A percentile compares a stretch with the other conserved stretches of the same genome.
Evolutionary conservation across 2,888 invertebrate genomes (phyloP).

Genomic region (Acholoe squamosa): DNA sequence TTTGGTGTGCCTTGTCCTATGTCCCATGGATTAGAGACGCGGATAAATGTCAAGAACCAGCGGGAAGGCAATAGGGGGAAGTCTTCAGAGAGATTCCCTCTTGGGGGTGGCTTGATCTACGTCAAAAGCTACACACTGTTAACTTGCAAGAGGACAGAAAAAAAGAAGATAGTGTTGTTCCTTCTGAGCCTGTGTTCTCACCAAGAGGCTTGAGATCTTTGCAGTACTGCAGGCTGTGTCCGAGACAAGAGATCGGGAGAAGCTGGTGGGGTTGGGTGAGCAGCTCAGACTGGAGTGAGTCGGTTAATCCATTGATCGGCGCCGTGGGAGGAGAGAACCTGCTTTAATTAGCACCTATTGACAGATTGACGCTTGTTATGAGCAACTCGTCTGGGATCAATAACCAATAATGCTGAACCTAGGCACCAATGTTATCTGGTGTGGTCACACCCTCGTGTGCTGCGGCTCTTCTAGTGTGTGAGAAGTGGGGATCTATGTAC

Average conservation of each 20-base stretch:
- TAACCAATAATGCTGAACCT: not conserved
- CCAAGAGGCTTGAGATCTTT: no score
- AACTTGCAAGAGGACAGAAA: no score
- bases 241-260: not conserved
- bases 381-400: not conserved
- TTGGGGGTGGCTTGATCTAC: no score
- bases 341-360: conserved; percentile 38
- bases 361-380: conserved; percentile 38
- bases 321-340: not conserved
- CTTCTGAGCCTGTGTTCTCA: no score
- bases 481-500: not conserved
- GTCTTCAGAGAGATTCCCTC: no score
- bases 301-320: conserved; percentile 33
- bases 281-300: not conserved
- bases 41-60: no score
- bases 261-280: not conserved
- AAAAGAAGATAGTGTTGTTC: no score
- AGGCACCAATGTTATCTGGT: not conserved
- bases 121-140: no score
- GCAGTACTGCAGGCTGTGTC: not conserved
- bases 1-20: no score
- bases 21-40: no score
- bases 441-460: not conserved
- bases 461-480: not conserved
- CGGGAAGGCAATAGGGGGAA: no score